These are phyloP conservation scores for Hiodon tergisus DNA, from an alignment of 2,113 vertebrate genomes.

Conservation along the genomic window DNA sequence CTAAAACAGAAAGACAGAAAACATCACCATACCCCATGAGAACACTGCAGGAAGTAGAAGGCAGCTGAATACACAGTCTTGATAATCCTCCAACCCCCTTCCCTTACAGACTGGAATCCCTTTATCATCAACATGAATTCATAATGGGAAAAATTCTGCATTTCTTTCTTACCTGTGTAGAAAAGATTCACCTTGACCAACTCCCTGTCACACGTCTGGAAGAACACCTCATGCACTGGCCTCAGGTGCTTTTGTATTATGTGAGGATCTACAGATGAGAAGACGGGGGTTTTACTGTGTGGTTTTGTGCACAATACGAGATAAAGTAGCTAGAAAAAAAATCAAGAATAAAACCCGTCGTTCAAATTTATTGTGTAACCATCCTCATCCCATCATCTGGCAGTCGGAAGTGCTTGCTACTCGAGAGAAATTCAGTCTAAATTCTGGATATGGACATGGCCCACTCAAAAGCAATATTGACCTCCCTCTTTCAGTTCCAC, in stretches of 20 bases:
- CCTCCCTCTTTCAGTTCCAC: background rate
- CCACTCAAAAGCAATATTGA: background rate
- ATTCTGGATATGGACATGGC: too few species aligned
- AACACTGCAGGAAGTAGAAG: background rate
- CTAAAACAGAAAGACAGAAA: conserved; percentile 25
- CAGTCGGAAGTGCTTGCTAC: too few species aligned
- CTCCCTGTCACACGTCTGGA: conserved; percentile 41
- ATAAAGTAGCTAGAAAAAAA: background rate
- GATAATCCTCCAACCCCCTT: background rate
- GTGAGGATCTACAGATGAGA: conserved; percentile 24
- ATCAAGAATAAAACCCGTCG: too few species aligned
- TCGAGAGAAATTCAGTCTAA: too few species aligned
- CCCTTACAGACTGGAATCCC: background rate
- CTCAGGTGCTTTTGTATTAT: conserved; percentile 20
- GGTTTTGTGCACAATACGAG: background rate
- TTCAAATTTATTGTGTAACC: too few species aligned
- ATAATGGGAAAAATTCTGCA: too few species aligned
- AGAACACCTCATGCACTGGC: conserved; percentile 35
- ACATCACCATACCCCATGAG: background rate
- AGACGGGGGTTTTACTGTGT: background rate
- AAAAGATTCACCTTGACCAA: conserved; percentile 44
- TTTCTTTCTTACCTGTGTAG: conserved; percentile 40
- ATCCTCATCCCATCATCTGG: too few species aligned
- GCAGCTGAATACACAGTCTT: background rate
- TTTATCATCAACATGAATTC: background rate